A percentile compares a stretch with the other conserved stretches of the same genome.
Evolutionary conservation across 2,888 invertebrate species (phyloP).

Genomic region (Sthenelais limicola): DNA sequence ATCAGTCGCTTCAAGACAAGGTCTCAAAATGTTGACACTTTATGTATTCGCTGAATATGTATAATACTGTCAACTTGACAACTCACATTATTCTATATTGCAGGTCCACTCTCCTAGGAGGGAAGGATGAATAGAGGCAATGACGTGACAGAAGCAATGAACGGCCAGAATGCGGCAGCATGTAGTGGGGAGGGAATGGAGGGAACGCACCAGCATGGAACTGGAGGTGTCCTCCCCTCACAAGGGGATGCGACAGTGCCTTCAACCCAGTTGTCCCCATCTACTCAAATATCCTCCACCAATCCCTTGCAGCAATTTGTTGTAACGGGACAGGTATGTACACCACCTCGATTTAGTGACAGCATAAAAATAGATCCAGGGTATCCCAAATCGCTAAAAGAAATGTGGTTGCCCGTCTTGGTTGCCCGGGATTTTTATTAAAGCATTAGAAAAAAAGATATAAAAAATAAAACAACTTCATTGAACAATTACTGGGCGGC

Average conservation of each 20-base stretch:
- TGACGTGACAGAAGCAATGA: slow-evolving; percentile 39
- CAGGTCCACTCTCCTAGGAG: slow-evolving; percentile 40
- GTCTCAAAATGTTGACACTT: too few relatives aligned
- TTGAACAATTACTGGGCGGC: too few relatives aligned
- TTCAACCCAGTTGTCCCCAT: slow-evolving; percentile 7
- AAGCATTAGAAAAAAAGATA: too few relatives aligned
- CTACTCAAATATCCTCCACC: too few relatives aligned
- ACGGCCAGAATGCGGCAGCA: slow-evolving; percentile 15
- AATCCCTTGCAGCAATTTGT: slow-evolving; percentile 43
- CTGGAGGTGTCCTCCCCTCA: slow-evolving; percentile 44
- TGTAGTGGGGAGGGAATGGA: slow-evolving; percentile 25
- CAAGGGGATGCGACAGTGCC: slow-evolving; percentile 6
- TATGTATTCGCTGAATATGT: too few relatives aligned
- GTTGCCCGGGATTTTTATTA: too few relatives aligned
- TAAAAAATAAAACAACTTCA: too few relatives aligned
- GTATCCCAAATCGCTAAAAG: too few relatives aligned
- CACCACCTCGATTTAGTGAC: background rate
- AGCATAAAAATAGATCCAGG: too few relatives aligned
- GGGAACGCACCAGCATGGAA: slow-evolving; percentile 1
- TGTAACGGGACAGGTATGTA: slow-evolving; percentile 40
- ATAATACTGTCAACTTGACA: too few relatives aligned
- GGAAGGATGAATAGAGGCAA: slow-evolving; percentile 39
- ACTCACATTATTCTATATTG: background rate
- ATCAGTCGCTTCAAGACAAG: too few relatives aligned
- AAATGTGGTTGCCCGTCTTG: too few relatives aligned